These are phyloP conservation scores for Ctenoplectra terminalis DNA, from an alignment of 1,140 invertebrate species.

Conservation along the genomic window DNA sequence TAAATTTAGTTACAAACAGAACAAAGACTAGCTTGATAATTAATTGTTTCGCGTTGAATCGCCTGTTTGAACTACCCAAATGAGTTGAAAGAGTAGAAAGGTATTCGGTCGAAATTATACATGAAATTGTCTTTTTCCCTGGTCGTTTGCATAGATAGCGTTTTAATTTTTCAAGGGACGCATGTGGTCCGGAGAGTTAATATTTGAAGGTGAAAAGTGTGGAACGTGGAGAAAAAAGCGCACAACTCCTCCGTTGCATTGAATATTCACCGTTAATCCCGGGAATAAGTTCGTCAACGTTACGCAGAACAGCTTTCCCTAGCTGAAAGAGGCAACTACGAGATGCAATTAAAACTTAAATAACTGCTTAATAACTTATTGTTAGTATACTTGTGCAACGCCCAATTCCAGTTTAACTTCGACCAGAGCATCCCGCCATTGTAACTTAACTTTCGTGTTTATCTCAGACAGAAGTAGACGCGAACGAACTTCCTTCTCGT, in stretches of 20 bases:
- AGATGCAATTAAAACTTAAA: constrained; percentile 76
- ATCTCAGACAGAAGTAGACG: constrained; percentile 33
- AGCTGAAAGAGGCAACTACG: constrained; percentile 34
- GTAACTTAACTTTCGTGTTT: constrained; percentile 59
- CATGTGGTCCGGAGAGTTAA: not conserved
- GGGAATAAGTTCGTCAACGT: constrained; percentile 60
- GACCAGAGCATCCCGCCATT: constrained; percentile 36
- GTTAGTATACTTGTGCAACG: constrained; percentile 69
- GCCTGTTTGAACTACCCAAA: not conserved
- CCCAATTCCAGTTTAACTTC: constrained; percentile 72
- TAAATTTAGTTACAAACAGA: too few species aligned
- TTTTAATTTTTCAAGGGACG: constrained; percentile 3
- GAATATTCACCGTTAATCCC: constrained; percentile 30
- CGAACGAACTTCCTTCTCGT: constrained; percentile 21
- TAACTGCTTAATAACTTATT: constrained; percentile 75
- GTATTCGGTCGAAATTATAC: not conserved
- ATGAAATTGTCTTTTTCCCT: not conserved
- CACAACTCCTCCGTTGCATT: not conserved
- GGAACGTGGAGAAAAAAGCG: not conserved
- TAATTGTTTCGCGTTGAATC: too few species aligned
- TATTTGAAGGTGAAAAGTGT: not conserved
- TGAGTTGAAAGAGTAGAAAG: not conserved
- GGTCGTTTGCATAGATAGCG: too few species aligned
- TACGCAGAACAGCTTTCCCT: constrained; percentile 32
- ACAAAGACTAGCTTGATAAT: too few species aligned